Evolutionary conservation across 2,797 vertebrate species (phyloP).

Genomic region (Hoplostethus atlanticus): DNA sequence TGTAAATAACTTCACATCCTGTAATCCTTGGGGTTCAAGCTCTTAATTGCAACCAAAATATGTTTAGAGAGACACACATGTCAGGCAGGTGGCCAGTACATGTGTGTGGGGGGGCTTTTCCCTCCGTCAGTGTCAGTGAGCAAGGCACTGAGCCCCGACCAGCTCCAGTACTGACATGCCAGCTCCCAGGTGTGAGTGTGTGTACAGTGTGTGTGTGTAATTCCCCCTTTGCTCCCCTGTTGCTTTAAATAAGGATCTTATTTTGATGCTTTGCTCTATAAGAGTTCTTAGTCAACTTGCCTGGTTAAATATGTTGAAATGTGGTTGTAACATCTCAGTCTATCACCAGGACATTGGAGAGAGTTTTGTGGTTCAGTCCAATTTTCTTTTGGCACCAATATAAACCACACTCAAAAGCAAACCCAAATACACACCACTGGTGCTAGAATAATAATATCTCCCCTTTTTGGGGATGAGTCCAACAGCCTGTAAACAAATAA

Average conservation of each 20-base stretch:
- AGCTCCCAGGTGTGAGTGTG: too few relatives aligned
- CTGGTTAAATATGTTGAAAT: background rate
- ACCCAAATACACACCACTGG: slow-evolving; percentile 39
- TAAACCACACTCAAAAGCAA: slow-evolving; percentile 16
- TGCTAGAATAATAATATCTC: slow-evolving; percentile 31
- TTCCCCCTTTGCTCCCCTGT: too few relatives aligned
- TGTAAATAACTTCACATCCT: slow-evolving; percentile 38
- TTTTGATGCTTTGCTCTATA: too few relatives aligned
- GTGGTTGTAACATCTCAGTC: background rate
- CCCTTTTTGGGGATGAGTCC: slow-evolving; percentile 21
- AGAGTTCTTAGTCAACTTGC: background rate
- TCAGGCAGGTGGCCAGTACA: background rate
- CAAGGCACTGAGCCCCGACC: too few relatives aligned
- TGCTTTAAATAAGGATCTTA: too few relatives aligned
- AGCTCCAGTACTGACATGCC: too few relatives aligned
- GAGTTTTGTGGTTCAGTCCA: slow-evolving; percentile 8
- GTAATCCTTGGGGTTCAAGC: slow-evolving; percentile 13
- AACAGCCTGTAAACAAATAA: slow-evolving; percentile 42
- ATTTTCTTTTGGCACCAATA: slow-evolving; percentile 39
- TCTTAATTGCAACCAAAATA: slow-evolving; percentile 35
- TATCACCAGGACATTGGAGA: slow-evolving; percentile 20
- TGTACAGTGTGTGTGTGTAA: too few relatives aligned
- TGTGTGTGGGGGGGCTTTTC: background rate
- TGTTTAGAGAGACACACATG: too few relatives aligned
- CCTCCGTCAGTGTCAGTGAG: too few relatives aligned